Evolutionary conservation across 1,140 invertebrate species (phyloP).

Genomic region (Stegodyphus dumicola): DNA sequence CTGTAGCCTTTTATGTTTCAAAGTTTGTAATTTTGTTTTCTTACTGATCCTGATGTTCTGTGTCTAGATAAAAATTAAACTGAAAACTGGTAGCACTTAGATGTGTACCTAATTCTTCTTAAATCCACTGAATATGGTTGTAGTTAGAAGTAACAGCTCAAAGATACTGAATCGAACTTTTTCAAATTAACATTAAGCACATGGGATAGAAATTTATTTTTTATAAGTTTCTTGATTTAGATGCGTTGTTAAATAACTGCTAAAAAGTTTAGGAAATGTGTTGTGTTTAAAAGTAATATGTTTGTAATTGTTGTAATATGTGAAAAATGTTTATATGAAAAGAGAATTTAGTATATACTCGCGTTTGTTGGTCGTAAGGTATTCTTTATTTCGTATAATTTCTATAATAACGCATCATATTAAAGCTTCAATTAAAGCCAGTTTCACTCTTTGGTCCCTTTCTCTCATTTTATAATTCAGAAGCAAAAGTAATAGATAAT

Average conservation of each 20-base stretch:
- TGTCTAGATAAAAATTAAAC: conserved; percentile 1
- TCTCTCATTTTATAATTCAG: too few species aligned
- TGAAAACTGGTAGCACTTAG: conserved; percentile 18
- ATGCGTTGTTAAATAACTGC: conserved; percentile 28
- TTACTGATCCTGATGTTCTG: background rate
- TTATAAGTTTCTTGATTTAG: conserved; percentile 37
- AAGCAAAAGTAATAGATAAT: too few species aligned
- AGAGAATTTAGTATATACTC: background rate
- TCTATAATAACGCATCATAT: too few species aligned
- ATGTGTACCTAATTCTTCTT: conserved; percentile 4
- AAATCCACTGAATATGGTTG: conserved; percentile 20
- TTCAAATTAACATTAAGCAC: conserved; percentile 22
- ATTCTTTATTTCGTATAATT: background rate
- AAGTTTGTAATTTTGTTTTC: conserved; percentile 6
- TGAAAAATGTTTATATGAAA: conserved; percentile 37
- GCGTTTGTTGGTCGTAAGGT: background rate
- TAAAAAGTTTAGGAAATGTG: conserved; percentile 27
- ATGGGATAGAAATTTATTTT: conserved; percentile 48
- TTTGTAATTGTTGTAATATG: conserved; percentile 38
- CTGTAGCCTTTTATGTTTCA: background rate
- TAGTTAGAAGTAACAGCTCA: conserved; percentile 40
- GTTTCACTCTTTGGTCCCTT: too few species aligned
- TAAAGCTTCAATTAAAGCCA: too few species aligned
- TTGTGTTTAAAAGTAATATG: conserved; percentile 26
- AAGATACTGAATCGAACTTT: conserved; percentile 47